Base-by-base conservation (phyloP, 2,113 vertebrate genomes). In the Clarias batrachus region DNA sequence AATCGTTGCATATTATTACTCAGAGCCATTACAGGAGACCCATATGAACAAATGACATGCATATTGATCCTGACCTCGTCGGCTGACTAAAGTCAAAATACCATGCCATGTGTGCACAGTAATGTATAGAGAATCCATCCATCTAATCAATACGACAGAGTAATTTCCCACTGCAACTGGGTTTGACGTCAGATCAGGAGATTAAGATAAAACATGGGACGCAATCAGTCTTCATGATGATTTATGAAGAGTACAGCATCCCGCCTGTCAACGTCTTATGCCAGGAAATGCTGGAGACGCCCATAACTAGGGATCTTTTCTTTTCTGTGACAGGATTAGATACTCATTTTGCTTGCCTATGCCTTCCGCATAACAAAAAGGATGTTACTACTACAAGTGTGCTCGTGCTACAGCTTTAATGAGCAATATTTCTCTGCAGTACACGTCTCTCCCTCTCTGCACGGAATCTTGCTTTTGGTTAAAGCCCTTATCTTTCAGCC, bases 401-500 rank as follows among this genome's bases (percentile, higher is more conserved):
- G 74, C 83, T 82, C 73, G 77, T 82, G 25, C 73, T 82, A 66
- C 19, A 60, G 84, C 82, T 83, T 83, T 79, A 88, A 82, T 86
- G 73, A 82, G 76, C 73, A 37, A 56, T 78, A 60, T 86, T 87
- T 86, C 86, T 79, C 73, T 81, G 66, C 54, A 85, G 60, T 60
- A 52, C 65, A 57, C 57, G 27, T 33, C 23, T 60, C 41, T 83
- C 48, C 78, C 73, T 57, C 82, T 87, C 77, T 60, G 78, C 82
- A 86, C 85, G 83, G 82, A 14, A 56, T 84, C 86, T 82, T 88
- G 23, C 70, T 74, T 41, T 37, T 17, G 80, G 82, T 82, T 84
- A 74, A 62, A 68, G 80, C 80, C 56, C 71, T 90, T 90, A 90
- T 92, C 88, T 85, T 85, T 88, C 86, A 82, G 81, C 85, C 79